Percentiles rank a stretch among this genome's conserved stretches.
phyloP scores from a whole-genome alignment of 2,888 invertebrate species.

The Ischnura elegans region DNA sequence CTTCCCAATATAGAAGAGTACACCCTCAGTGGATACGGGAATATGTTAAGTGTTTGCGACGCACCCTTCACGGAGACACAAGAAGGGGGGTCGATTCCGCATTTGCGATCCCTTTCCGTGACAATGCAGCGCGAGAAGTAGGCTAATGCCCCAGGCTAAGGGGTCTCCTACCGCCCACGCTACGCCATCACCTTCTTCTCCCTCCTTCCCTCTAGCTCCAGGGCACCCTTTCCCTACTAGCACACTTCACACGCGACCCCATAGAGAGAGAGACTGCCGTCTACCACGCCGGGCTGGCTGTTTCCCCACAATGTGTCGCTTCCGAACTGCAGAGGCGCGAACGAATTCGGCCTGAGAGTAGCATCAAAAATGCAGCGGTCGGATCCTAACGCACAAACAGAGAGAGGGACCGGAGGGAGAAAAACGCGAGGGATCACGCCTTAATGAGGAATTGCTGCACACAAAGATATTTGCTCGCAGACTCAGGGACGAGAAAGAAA shows the following conservation, averaged over 20 bases:
- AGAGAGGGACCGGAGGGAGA: background rate
- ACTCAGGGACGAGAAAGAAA: too few species aligned
- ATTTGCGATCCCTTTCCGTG: conserved; percentile 20
- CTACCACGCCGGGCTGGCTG: background rate
- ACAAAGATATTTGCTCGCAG: too few species aligned
- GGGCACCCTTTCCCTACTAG: background rate
- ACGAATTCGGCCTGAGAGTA: background rate
- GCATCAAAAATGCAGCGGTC: conserved; percentile 16
- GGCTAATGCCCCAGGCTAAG: background rate
- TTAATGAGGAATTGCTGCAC: too few species aligned
- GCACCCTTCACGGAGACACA: background rate
- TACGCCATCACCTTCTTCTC: background rate
- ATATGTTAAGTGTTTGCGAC: background rate
- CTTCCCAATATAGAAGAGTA: background rate
- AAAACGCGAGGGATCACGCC: too few species aligned
- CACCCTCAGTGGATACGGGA: background rate
- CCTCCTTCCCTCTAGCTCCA: background rate
- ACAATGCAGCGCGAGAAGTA: background rate
- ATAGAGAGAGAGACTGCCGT: too few species aligned
- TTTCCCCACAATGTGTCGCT: background rate
- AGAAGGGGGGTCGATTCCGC: background rate
- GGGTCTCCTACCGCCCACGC: background rate
- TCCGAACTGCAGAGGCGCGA: background rate
- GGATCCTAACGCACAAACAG: background rate
- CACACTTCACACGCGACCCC: background rate